A percentile compares a stretch with the other conserved stretches of the same genome.
Evolutionary conservation across 2,797 vertebrate genomes (phyloP).

Genomic region (Dendrocincla tyrannina): DNA sequence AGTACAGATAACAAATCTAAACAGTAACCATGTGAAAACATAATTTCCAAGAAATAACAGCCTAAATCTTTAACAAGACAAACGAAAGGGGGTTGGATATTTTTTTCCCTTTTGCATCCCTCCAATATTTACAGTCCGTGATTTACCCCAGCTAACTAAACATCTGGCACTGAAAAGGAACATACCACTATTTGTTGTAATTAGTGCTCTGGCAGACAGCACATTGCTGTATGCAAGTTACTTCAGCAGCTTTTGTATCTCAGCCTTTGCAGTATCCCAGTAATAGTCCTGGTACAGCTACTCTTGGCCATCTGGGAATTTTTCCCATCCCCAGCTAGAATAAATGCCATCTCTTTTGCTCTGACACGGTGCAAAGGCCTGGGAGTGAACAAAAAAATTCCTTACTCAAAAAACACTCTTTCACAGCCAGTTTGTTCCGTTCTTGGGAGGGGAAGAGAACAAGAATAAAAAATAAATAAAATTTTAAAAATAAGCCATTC

Average conservation of each 20-base stretch:
- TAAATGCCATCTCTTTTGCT: neutral
- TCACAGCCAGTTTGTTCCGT: neutral
- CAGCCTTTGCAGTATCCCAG: neutral
- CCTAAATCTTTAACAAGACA: neutral
- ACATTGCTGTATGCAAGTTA: neutral
- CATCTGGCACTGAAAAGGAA: conserved; percentile 55
- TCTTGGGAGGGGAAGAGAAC: neutral
- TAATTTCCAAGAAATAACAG: neutral
- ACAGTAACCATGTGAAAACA: neutral
- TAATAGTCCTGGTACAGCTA: neutral
- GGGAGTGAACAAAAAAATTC: neutral
- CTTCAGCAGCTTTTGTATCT: neutral
- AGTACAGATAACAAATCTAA: neutral
- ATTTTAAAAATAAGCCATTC: neutral
- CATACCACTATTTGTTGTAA: conserved; percentile 6
- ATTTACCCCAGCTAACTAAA: neutral
- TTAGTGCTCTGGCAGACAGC: conserved; percentile 36
- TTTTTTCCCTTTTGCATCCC: neutral
- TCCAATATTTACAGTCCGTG: neutral
- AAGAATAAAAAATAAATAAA: too few species aligned
- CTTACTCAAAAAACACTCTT: neutral
- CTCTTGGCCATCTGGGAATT: neutral
- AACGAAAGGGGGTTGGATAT: neutral
- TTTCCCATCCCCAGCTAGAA: neutral
- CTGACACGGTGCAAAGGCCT: neutral